phyloP scores from a whole-genome alignment of 64 coral and sea anemone species.

The Montipora capricornis region DNA sequence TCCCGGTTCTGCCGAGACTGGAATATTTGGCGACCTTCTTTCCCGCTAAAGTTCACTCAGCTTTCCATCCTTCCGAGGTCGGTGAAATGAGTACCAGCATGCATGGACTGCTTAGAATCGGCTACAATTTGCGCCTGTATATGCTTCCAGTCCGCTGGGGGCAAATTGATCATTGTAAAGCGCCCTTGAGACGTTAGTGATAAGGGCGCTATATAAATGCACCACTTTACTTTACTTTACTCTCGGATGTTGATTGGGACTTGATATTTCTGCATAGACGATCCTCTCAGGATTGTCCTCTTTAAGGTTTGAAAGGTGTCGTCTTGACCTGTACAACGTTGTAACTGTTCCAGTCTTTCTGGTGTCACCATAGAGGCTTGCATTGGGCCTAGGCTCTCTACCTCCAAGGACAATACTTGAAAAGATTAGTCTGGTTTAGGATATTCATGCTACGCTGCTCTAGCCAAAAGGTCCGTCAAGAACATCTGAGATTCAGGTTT shows the following conservation, averaged over 20 bases:
- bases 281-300: too few species aligned
- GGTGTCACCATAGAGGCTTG: neutral
- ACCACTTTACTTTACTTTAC: neutral
- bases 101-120: too few species aligned
- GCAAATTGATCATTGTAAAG: too few species aligned
- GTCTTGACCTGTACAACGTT: neutral
- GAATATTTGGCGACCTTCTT: too few species aligned
- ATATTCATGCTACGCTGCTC: conserved; percentile 18
- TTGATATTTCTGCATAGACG: neutral
- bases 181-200: too few species aligned
- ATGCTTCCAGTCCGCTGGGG: too few species aligned
- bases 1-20: too few species aligned
- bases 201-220: too few species aligned
- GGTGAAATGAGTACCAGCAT: too few species aligned
- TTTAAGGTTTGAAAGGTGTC: neutral
- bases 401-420: neutral
- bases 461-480: neutral
- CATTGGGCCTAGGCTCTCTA: conserved; percentile 5
- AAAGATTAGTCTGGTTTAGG: neutral
- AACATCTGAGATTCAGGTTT: conserved; percentile 15
- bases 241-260: neutral
- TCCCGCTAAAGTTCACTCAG: too few species aligned
- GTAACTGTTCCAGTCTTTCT: neutral
- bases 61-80: too few species aligned
- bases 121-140: too few species aligned